phyloP scores from a whole-genome alignment of 2,113 vertebrate genomes.

The Columbina picui region DNA sequence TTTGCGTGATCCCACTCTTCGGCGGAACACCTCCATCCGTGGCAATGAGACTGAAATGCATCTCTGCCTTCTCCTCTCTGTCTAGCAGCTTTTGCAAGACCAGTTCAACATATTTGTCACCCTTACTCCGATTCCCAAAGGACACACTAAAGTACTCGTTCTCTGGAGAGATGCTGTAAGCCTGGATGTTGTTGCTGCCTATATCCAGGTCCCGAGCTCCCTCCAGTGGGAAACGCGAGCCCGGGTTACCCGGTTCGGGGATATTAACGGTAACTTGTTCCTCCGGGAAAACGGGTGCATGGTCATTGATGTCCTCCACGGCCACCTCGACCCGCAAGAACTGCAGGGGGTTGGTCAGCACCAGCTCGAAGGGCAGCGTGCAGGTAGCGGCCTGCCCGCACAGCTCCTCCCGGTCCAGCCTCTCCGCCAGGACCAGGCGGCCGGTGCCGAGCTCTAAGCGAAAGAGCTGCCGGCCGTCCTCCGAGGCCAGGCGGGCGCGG shows the following conservation, averaged over 20 bases:
- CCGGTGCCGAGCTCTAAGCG: constrained; percentile 43
- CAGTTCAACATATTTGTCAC: background rate
- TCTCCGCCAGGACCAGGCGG: constrained; percentile 67
- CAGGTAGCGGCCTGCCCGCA: background rate
- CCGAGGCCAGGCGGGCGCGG: constrained; percentile 74
- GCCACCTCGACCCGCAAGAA: constrained; percentile 64
- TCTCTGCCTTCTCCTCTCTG: too few species aligned
- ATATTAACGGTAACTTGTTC: too few species aligned
- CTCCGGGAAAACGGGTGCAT: too few species aligned
- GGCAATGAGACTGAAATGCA: too few species aligned
- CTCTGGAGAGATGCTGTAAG: too few species aligned
- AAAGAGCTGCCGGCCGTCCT: constrained; percentile 65
- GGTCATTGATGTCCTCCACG: background rate
- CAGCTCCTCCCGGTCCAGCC: constrained; percentile 28
- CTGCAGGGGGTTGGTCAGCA: constrained; percentile 71
- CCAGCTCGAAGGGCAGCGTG: constrained; percentile 71
- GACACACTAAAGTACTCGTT: too few species aligned
- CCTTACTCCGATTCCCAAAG: background rate
- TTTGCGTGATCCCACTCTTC: too few species aligned
- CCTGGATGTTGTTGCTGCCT: too few species aligned
- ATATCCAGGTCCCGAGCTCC: too few species aligned
- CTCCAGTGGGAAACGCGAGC: too few species aligned
- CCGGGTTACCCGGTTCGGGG: too few species aligned
- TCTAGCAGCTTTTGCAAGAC: background rate
- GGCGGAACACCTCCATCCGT: too few species aligned